Conservation (phyloP, 2,113 vertebrate species). For the Lipotes vexillifer region DNA sequence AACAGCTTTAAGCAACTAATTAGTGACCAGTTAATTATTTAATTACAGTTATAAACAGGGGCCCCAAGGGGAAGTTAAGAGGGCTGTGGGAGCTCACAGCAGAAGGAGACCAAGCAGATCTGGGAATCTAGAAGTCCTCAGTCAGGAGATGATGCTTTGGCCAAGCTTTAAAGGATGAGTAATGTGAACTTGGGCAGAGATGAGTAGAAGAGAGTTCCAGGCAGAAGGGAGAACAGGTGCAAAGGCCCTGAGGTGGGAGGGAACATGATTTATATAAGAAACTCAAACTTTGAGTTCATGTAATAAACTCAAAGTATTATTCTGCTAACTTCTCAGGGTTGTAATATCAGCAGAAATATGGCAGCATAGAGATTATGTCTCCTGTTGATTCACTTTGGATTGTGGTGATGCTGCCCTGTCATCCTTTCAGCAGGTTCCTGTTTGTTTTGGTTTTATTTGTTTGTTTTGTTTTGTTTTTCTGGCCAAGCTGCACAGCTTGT, state of each 20-base stretch:
- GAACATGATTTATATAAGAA: not conserved
- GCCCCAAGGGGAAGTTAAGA: not conserved
- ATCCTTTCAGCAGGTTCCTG: not conserved
- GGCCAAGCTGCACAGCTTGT: too few species aligned
- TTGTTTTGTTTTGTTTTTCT: too few species aligned
- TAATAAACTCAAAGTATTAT: not conserved
- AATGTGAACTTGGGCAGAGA: not conserved
- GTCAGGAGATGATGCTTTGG: not conserved
- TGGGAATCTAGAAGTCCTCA: not conserved
- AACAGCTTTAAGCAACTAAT: not conserved
- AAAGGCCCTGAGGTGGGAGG: not conserved
- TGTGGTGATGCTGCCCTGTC: not conserved
- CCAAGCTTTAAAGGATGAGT: not conserved
- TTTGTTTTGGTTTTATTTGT: too few species aligned
- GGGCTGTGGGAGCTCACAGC: not conserved
- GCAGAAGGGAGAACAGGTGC: not conserved
- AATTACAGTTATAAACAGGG: not conserved
- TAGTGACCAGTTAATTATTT: not conserved
- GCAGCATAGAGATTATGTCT: not conserved
- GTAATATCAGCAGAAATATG: not conserved
- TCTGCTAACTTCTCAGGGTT: not conserved
- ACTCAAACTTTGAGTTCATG: not conserved
- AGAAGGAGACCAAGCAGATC: not conserved
- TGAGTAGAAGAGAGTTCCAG: not conserved
- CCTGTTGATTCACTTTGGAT: not conserved